phyloP scores from a whole-genome alignment of 2,113 vertebrate genomes.

The Eulacestoma nigropectus region DNA sequence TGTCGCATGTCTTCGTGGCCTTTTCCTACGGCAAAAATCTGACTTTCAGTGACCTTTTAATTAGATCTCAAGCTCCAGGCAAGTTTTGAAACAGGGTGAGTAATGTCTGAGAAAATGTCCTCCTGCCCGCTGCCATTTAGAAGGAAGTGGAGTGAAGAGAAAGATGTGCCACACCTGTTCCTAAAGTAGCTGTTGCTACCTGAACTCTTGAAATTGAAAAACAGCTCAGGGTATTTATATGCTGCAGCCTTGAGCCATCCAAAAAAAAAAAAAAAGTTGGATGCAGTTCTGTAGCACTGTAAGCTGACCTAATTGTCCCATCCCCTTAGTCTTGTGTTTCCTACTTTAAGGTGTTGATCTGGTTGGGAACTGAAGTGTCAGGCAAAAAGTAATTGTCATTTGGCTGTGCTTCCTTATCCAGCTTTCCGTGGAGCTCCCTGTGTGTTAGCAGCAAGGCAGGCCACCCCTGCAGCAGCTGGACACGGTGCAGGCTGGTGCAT shows the following conservation, averaged over 20 bases:
- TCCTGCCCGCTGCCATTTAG: not conserved
- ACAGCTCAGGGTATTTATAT: not conserved
- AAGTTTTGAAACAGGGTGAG: conserved; percentile 17
- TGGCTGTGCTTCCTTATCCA: not conserved
- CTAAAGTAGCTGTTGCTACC: not conserved
- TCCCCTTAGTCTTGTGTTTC: not conserved
- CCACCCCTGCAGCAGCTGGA: not conserved
- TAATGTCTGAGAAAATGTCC: conserved; percentile 29
- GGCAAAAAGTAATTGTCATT: not conserved
- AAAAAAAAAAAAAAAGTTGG: not conserved
- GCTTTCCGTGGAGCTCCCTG: rapidly evolving
- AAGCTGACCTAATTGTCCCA: not conserved
- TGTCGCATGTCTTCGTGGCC: not conserved
- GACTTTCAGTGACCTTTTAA: conserved; percentile 45
- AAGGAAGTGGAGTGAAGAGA: conserved; percentile 2
- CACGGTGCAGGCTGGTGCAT: rapidly evolving
- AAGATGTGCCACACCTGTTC: conserved; percentile 47
- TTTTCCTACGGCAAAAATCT: conserved; percentile 7
- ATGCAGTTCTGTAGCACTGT: not conserved
- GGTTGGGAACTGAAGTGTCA: not conserved
- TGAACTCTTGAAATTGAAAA: not conserved
- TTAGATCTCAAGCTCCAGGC: conserved; percentile 2
- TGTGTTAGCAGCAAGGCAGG: not conserved
- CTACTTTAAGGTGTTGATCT: not conserved
- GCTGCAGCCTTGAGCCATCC: not conserved